Conservation (phyloP, 2,888 invertebrate genomes). For the Rotaria sp. region DNA sequence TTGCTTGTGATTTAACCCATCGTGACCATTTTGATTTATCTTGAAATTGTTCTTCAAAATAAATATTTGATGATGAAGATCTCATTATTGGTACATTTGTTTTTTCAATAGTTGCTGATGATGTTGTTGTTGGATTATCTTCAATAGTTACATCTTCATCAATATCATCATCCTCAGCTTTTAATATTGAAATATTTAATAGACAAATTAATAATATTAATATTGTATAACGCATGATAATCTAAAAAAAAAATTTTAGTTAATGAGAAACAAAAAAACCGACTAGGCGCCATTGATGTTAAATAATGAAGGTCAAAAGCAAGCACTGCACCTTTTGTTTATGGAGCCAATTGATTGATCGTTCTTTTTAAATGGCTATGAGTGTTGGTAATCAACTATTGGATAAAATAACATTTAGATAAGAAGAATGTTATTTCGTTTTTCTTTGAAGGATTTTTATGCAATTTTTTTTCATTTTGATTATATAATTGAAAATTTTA, state of each 20-base stretch:
- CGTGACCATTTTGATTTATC: constrained; percentile 28
- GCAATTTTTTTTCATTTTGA: background rate
- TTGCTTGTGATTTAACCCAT: constrained; percentile 82
- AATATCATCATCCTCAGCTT: background rate
- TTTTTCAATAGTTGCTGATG: background rate
- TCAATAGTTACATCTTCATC: background rate
- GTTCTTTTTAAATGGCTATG: background rate
- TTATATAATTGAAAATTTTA: background rate
- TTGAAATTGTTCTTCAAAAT: constrained; percentile 28
- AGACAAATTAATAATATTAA: background rate
- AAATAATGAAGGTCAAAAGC: background rate
- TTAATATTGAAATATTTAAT: background rate
- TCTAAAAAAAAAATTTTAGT: background rate
- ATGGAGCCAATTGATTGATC: background rate
- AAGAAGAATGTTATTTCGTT: background rate
- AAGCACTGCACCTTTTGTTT: background rate
- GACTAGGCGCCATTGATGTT: background rate
- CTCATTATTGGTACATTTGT: background rate
- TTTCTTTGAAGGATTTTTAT: background rate
- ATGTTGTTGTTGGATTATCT: background rate
- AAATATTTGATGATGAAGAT: background rate
- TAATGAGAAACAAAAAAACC: background rate
- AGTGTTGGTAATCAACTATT: constrained; percentile 1
- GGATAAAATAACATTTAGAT: background rate
- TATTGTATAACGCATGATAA: background rate